Evolutionary conservation across 53 echinoderm and acorn worm genomes (phyloP).

Genomic region (Actinopyga echinites): DNA sequence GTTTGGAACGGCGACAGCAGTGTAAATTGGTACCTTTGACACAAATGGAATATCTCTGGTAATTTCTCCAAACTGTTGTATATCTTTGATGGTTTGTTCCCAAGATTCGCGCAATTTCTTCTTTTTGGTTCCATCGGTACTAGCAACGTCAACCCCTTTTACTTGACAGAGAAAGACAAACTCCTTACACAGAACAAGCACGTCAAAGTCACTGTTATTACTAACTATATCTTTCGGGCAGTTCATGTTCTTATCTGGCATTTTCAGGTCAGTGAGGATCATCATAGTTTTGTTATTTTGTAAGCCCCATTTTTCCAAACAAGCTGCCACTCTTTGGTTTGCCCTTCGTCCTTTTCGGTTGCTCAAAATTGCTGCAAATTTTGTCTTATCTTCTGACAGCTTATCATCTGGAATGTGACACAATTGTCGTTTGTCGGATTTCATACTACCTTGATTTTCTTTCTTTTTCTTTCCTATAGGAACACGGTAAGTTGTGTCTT

Average conservation of each 20-base stretch:
- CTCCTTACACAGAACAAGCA: background rate
- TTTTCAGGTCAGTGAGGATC: constrained; percentile 8
- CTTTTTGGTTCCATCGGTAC: background rate
- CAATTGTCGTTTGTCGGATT: background rate
- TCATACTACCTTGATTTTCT: too few species aligned
- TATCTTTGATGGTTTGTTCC: background rate
- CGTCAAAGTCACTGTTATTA: constrained; percentile 21
- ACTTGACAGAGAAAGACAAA: constrained; percentile 7
- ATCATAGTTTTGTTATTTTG: background rate
- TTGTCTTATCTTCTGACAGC: background rate
- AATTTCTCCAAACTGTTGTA: background rate
- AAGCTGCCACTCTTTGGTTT: background rate
- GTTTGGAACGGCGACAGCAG: background rate
- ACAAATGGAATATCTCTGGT: constrained; percentile 10
- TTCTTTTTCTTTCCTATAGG: background rate
- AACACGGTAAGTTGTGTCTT: background rate
- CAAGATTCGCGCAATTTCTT: background rate
- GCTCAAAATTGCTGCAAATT: background rate
- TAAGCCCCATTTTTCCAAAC: constrained; percentile 19
- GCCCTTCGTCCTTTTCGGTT: background rate
- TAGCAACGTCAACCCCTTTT: background rate
- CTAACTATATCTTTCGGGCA: constrained; percentile 1
- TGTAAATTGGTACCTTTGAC: background rate
- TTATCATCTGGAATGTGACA: constrained; percentile 13
- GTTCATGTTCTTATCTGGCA: background rate